Evolutionary conservation across 53 echinoderm and acorn worm species (phyloP), one percentile per base, ranked within the genome.

Genomic region (Zoroaster sp.): DNA sequence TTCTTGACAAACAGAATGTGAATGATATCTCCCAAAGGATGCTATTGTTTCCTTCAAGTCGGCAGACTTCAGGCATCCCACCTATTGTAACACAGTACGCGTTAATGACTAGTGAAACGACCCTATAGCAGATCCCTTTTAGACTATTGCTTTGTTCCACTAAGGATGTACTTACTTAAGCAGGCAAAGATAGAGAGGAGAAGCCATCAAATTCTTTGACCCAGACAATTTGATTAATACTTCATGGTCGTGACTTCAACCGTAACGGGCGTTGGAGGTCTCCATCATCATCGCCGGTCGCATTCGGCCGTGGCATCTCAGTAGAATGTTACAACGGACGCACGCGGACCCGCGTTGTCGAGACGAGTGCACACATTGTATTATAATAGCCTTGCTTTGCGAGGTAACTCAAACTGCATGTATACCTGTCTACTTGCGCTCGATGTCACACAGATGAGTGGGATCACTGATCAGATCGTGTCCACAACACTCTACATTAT

Each of bases 141-240:
- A 59, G 28, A 28, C 63, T 15, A 1, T 59, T 59, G 63, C 63
- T 1, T 59, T 10, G 28, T 59, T 8, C 23, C 23, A 59, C 28
- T 59, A 7, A 28, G 25, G 28, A 59, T 28, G 63, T 28, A 59
- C 63, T 59, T 59, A 59, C 21, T 25, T 9, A 21, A 20, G n/a
- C 21, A 21, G 7, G 28, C 28, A 28, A 25, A 25, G 63, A 59
- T n/a, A 9, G 63, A 59, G 63, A 59, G 63, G 63, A 59, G 28
- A 59, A 59, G n/a, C 28, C 63, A 11, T 25, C 63, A 59, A 59
- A 59, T 55, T 78, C 11, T 40, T 11, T 38, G 38, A 78, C 55
- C 55, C 59, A 78, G 78, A 78, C 78, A 63, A 78, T 59, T 33
- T 46, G 36, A 78, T 78, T 15, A 78, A 59, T 78, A 54, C 54